These are phyloP conservation scores for Choloepus hoffmanni DNA, from an alignment of 2,113 vertebrate genomes.

Conservation along the genomic window DNA sequence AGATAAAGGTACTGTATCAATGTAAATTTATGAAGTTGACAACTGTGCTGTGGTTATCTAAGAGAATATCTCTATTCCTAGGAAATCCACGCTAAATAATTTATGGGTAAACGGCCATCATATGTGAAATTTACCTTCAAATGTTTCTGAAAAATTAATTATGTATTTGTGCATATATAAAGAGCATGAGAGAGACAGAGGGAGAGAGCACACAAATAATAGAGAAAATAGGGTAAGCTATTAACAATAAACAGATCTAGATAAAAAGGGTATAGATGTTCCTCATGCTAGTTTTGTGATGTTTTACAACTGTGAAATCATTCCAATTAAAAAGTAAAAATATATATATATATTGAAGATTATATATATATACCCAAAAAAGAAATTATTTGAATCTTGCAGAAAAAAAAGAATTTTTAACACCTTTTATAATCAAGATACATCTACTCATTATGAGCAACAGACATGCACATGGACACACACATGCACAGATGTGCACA, in stretches of 20 bases:
- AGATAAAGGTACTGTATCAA: neutral
- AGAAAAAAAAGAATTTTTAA: neutral
- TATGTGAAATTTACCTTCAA: neutral
- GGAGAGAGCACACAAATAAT: neutral
- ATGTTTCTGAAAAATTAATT: neutral
- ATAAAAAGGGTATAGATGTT: neutral
- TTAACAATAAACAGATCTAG: neutral
- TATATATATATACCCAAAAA: neutral
- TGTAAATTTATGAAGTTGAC: neutral
- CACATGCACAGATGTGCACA: too few species aligned
- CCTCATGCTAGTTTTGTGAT: neutral
- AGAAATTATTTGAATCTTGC: neutral
- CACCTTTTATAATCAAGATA: neutral
- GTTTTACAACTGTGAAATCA: neutral
- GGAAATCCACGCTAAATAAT: neutral
- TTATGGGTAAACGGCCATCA: neutral
- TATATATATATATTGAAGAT: too few species aligned
- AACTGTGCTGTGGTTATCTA: neutral
- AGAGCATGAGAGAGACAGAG: neutral
- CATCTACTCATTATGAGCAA: neutral
- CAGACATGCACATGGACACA: too few species aligned
- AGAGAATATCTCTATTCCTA: neutral
- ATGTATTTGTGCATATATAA: neutral
- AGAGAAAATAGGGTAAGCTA: neutral
- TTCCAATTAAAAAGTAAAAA: neutral